Evolutionary conservation across 2,113 vertebrate species (phyloP).

Genomic region (Excalfactoria chinensis): DNA sequence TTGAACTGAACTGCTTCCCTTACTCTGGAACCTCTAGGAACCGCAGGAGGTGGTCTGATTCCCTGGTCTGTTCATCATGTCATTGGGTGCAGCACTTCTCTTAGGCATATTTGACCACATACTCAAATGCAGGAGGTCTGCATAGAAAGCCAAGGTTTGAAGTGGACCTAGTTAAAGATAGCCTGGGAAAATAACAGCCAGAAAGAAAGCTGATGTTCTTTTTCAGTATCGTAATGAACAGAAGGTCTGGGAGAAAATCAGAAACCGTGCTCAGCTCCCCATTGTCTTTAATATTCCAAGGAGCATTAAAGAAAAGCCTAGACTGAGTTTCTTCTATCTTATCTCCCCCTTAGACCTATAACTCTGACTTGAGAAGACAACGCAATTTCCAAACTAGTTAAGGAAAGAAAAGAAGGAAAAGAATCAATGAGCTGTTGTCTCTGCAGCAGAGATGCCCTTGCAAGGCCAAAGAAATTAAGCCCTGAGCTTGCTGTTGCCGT

Average conservation of each 20-base stretch:
- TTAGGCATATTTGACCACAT: background rate
- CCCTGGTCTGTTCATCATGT: rapidly evolving
- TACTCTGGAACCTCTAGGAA: background rate
- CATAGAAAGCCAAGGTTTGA: background rate
- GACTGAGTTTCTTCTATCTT: background rate
- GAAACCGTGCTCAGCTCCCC: background rate
- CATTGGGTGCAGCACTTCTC: background rate
- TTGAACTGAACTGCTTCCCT: background rate
- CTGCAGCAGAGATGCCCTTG: constrained; percentile 8
- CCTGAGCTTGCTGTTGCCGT: constrained; percentile 15
- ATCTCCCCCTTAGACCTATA: background rate
- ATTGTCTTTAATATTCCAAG: background rate
- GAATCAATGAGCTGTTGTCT: background rate
- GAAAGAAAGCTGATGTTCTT: background rate
- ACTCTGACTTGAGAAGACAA: constrained; percentile 26
- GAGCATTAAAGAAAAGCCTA: background rate
- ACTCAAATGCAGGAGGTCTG: background rate
- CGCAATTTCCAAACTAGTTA: background rate
- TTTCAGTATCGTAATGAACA: background rate
- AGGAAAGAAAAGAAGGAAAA: background rate
- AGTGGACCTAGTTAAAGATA: background rate
- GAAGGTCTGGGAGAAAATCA: background rate
- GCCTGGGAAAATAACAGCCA: background rate
- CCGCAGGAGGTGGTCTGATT: background rate
- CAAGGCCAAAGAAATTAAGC: constrained; percentile 58